These are phyloP conservation scores for Athalia cordata DNA, from an alignment of 2,888 invertebrate species.

Conservation along the genomic window DNA sequence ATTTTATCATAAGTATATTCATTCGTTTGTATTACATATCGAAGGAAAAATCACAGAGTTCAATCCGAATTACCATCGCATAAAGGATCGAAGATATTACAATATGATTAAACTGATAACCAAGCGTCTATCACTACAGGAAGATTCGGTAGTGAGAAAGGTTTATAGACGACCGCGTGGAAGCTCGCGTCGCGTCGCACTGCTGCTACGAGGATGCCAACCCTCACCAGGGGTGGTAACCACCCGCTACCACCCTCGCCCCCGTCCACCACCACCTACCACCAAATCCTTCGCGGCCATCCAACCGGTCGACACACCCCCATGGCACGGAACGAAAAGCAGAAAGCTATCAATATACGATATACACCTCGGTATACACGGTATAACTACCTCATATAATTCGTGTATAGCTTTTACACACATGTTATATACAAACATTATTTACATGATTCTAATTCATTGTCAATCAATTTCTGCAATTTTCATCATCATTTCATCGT, in stretches of 20 bases:
- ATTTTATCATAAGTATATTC: too few relatives aligned
- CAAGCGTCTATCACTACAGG: constrained; percentile 44
- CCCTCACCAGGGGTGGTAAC: constrained; percentile 55
- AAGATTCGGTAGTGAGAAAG: constrained; percentile 53
- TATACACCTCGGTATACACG: constrained; percentile 14
- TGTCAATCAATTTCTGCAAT: too few relatives aligned
- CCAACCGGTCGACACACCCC: constrained; percentile 44
- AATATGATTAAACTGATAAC: constrained; percentile 27
- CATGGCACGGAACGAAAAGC: constrained; percentile 45
- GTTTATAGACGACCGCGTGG: constrained; percentile 66
- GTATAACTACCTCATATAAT: constrained; percentile 17
- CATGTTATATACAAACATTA: not conserved
- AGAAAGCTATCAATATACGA: constrained; percentile 32
- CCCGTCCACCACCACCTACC: not conserved
- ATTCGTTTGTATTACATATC: not conserved
- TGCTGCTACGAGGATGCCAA: constrained; percentile 63
- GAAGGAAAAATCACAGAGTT: constrained; percentile 19
- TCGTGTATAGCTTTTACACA: not conserved
- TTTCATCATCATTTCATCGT: too few relatives aligned
- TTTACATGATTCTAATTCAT: not conserved
- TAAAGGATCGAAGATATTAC: not conserved
- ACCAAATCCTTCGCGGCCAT: constrained; percentile 41
- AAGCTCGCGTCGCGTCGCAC: constrained; percentile 70
- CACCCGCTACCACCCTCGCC: constrained; percentile 50
- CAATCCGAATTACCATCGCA: not conserved